Evolutionary conservation across 1,140 invertebrate species (phyloP).

Genomic region (Brachionus paranguensis): DNA sequence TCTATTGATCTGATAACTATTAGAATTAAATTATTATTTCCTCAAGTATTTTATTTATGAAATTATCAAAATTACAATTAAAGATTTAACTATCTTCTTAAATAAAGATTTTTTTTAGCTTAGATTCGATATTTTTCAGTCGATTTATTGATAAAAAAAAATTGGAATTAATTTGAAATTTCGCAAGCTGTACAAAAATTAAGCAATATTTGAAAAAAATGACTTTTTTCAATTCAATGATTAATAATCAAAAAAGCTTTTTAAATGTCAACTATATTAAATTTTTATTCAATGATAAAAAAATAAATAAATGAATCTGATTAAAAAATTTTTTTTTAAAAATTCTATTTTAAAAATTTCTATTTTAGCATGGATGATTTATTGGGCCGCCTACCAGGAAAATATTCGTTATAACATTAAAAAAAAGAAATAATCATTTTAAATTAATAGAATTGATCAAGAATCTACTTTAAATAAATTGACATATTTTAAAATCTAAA

Average conservation of each 20-base stretch:
- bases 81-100: neutral
- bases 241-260: neutral
- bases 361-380: neutral
- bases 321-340: neutral
- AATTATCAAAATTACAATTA: neutral
- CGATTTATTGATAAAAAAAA: no score
- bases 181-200: neutral
- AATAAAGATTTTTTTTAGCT: neutral
- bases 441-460: neutral
- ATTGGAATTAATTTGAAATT: neutral
- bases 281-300: neutral
- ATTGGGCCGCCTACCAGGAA: neutral
- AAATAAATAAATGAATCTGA: neutral
- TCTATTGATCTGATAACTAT: neutral
- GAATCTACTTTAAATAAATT: neutral
- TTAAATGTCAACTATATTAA: neutral
- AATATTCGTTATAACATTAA: neutral
- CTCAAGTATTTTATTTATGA: neutral
- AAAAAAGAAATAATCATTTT: neutral
- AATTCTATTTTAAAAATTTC: no score
- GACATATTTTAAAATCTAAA: neutral
- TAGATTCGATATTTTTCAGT: no score
- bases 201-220: neutral
- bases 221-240: neutral
- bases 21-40: neutral